Evolutionary conservation across 1,140 invertebrate species (phyloP), one percentile per base, ranked within the genome.

Genomic region (Lepidurus couesii): DNA sequence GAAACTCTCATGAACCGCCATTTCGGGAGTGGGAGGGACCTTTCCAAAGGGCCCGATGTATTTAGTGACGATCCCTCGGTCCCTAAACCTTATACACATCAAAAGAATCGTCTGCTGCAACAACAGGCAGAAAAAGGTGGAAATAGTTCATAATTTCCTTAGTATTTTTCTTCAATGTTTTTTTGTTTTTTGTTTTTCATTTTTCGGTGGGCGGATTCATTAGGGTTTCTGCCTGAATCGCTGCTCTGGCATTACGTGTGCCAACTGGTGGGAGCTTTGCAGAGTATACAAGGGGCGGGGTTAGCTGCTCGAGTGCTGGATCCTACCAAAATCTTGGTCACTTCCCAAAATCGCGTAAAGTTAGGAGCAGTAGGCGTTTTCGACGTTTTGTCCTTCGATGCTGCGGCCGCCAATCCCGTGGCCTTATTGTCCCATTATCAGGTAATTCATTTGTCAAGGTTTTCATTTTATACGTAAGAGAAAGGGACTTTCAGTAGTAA

Each of bases 181-280:
- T 73, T 16, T 47, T 53, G 45, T 73, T 16, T 13, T 45, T 65
- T 65, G 79, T 42, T 10, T 76, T 65, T 74, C 10, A 1, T 8
- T 81, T 81, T 76, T 78, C 45, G 77, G 75, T 82, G 82, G 47
- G 75, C 82, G 82, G 11, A 44, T 76, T 10, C 44, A 16, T 86
- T 87, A 83, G 88, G 85, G 86, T 89, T 94, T 86, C 87, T 98
- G 77, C 92, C 96, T 0, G 97, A 98, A 84, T 91, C 91, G 79
- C 89, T 95, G 65, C 92, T 99, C 79, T 99, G 97, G 97, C 93
- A 92, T 80, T 96, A 98, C 80, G 91, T 98, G 42, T 95, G 98
- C 75, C 97, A 99, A 86, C 87, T 99, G 74, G 97, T 95, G 47
- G 95, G 95, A n/a, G 96, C 95, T 5, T 86, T 99, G 74, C 88